Conservation (phyloP, 2,888 invertebrate species). For the Drosophila multiciliata region DNA sequence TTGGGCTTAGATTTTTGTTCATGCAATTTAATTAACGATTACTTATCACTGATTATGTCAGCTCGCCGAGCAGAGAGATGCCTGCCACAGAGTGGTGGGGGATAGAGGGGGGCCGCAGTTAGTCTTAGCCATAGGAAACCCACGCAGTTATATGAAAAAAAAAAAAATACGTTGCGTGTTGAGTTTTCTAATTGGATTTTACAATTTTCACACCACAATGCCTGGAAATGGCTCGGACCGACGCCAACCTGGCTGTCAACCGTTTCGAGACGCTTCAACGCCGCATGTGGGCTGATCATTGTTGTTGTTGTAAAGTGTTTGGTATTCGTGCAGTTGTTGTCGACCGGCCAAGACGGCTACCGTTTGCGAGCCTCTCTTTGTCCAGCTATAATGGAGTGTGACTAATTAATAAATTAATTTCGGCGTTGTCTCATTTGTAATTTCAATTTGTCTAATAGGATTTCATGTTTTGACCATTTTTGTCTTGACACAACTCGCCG, state of each 20-base stretch:
- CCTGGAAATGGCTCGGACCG: constrained; percentile 48
- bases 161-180: constrained; percentile 54
- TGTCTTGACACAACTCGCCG: constrained; percentile 56
- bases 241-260: constrained; percentile 51
- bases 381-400: constrained; percentile 77
- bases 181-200: constrained; percentile 72
- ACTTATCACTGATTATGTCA: constrained; percentile 75
- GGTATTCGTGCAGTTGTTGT: constrained; percentile 26
- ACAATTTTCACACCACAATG: constrained; percentile 71
- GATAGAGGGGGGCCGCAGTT: no score
- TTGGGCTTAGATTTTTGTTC: constrained; percentile 56
- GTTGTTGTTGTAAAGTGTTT: constrained; percentile 27
- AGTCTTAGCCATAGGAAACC: constrained; percentile 16
- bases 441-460: constrained; percentile 81
- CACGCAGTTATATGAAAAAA: constrained; percentile 37
- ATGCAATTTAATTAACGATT: constrained; percentile 73
- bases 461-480: constrained; percentile 81
- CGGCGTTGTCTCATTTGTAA: constrained; percentile 79
- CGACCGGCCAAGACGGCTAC: constrained; percentile 38
- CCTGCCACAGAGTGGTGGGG: neutral
- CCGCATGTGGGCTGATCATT: constrained; percentile 60
- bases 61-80: constrained; percentile 27
- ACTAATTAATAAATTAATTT: constrained; percentile 80
- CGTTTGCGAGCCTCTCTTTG: constrained; percentile 58
- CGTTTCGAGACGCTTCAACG: constrained; percentile 58